Base-by-base conservation (phyloP, 2,113 vertebrate species). In the Choloepus hoffmanni region DNA sequence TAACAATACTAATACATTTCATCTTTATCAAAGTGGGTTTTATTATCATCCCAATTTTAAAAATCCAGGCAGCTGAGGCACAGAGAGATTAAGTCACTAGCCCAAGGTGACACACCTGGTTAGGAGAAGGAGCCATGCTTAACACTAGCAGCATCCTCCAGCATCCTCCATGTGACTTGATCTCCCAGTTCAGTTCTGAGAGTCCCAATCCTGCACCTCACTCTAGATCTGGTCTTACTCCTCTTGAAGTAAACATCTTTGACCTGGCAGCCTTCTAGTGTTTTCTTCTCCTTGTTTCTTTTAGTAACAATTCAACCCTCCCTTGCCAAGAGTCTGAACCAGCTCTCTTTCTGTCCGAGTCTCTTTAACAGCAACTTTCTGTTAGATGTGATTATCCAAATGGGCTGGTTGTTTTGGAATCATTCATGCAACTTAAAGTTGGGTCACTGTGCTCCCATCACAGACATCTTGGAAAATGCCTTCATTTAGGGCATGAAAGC, bases 381-480 rank as follows among this genome's bases (percentile, higher is more conserved):
- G 5, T 58, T 26, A 14, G 7, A 50, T 58, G 23, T 36, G 18
- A 82, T 92, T 58, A 1, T 88, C 7, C 50, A 79, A 33, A 86
- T 48, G n/a, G 15, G 11, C 23, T 63, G 45, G 40, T 63, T 83
- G 50, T 83, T 94, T 85, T 30, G 43, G 7, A 93, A 36, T 89
- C 24, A 43, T 90, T 81, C 78, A 65, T 89, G 91, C 68, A 89
- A 33, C 33, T 74, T 55, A 84, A 90, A 73, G 43, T n/a, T 67
- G 50, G n/a, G 13, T 73, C 7, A 30, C 30, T 92, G 6, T 88
- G 43, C 70, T 63, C 40, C 21, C 40, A 58, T 82, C 10, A 43
- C 16, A 76, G 63, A 87, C 36, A 65, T 83, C 79, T 79, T 62
- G 8, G 50, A 77, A 83, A 95, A 67, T 81, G 10, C 30, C 65